Evolutionary conservation across 2,113 vertebrate genomes (phyloP), one percentile per base, ranked within the genome.

Genomic region (Edolisoma coerulescens): DNA sequence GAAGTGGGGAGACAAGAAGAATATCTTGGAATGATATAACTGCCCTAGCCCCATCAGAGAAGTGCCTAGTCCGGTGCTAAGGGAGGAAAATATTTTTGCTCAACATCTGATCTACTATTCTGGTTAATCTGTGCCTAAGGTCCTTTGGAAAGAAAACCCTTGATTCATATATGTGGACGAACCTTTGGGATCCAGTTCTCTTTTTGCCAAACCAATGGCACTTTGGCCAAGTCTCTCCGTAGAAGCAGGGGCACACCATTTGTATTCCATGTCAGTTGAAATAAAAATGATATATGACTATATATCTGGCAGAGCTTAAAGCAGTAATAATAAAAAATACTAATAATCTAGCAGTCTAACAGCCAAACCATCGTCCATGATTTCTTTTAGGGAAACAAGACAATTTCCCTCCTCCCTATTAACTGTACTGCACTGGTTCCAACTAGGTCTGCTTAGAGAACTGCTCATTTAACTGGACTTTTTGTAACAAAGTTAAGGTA

Each of bases 371-470:
- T 90, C 11, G 88, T 60, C 60, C 71, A 28, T 35, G 4, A 77
- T 90, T 94, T 85, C 37, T 94, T 93, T 80, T 77, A 73, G 54
- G 24, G 35, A 94, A 94, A 95, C 19, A 73, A 69, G 74, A 76
- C 23, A 63, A 61, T 77, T 90, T 80, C 14, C 19, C 11, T 74
- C 45, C 70, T 84, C 2, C 0, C 20, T 91, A 7, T 87, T 92
- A 68, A 74, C 30, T 70, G 37, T 63, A 35, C 24, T 70, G 24
- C 1, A 3, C 26, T 87, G 42, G 42, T 73, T 92, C 65, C 60
- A 60, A 28, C 47, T 68, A 82, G 26, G 24, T 87, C 39, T 86
- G 47, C 37, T 88, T 84, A 80, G 44, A 67, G 26, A 35, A 71
- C 32, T 60, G 54, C 54, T 87, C 32, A 52, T 90, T 84, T 92